phyloP scores from a whole-genome alignment of 2,888 invertebrate species.

The Cerastis rubricosa region DNA sequence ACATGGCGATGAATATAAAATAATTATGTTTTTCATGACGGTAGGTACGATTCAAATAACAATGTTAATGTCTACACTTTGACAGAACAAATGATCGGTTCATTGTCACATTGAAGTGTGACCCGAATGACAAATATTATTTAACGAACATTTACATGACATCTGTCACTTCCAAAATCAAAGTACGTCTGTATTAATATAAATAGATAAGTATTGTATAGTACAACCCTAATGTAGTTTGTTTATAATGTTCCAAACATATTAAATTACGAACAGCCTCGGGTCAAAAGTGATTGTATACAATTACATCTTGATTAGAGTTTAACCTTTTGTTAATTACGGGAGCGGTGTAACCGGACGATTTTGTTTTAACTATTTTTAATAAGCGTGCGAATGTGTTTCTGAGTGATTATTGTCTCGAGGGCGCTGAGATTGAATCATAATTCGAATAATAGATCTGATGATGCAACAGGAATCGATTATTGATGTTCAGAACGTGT shows the following conservation, averaged over 20 bases:
- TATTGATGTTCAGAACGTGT: constrained; percentile 79
- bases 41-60: constrained; percentile 52
- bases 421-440: constrained; percentile 42
- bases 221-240: constrained; percentile 69
- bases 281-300: constrained; percentile 78
- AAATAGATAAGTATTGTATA: constrained; percentile 42
- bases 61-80: constrained; percentile 63
- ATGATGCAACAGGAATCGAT: constrained; percentile 68
- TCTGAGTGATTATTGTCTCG: constrained; percentile 45
- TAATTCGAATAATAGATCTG: constrained; percentile 56
- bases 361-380: constrained; percentile 69
- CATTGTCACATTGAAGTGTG: constrained; percentile 65
- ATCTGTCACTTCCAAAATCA: constrained; percentile 62
- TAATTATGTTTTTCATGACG: constrained; percentile 40
- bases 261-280: constrained; percentile 79
- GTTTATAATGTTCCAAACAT: constrained; percentile 75
- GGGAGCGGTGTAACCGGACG: constrained; percentile 66
- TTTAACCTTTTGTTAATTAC: constrained; percentile 83
- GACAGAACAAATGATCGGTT: constrained; percentile 64
- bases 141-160: constrained; percentile 58
- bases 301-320: constrained; percentile 84
- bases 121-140: constrained; percentile 62
- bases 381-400: constrained; percentile 67
- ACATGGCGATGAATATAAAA: constrained; percentile 52
- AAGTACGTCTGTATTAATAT: constrained; percentile 42